phyloP scores from a whole-genome alignment of 2,113 vertebrate genomes.

The Tor tambroides region DNA sequence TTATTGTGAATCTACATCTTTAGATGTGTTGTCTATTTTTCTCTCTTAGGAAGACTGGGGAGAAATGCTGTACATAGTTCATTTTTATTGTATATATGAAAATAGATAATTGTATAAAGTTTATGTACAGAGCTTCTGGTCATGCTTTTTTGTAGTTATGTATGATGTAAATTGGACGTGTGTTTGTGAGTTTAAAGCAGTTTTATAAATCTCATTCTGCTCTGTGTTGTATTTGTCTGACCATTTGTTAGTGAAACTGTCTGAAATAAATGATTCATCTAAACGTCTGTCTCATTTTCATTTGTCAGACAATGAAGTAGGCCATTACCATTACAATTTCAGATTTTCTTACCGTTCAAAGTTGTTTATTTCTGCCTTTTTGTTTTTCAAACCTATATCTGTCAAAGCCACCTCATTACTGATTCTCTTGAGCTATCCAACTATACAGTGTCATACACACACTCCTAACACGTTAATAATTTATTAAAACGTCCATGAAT shows the following conservation, averaged over 20 bases:
- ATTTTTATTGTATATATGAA: slow-evolving; percentile 52
- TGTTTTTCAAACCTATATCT: background rate
- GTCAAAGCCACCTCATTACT: too few species aligned
- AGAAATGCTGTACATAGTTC: slow-evolving; percentile 30
- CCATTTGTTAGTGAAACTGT: background rate
- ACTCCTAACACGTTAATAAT: too few species aligned
- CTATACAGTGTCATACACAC: too few species aligned
- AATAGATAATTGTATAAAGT: slow-evolving; percentile 44
- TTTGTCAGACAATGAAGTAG: background rate
- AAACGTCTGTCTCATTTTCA: background rate
- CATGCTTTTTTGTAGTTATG: slow-evolving; percentile 48
- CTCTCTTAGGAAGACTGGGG: background rate
- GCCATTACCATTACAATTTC: background rate
- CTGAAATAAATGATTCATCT: background rate
- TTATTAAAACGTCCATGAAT: too few species aligned
- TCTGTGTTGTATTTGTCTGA: slow-evolving; percentile 11
- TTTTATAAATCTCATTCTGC: background rate
- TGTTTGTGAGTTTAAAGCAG: slow-evolving; percentile 24
- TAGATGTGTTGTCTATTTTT: slow-evolving; percentile 17
- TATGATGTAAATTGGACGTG: slow-evolving; percentile 23
- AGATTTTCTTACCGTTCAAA: too few species aligned
- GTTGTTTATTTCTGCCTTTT: too few species aligned
- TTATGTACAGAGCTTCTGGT: slow-evolving; percentile 43
- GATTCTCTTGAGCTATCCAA: background rate
- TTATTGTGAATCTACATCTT: slow-evolving; percentile 26